These are phyloP conservation scores for Andrena minutula DNA, from an alignment of 2,888 invertebrate species.

Conservation along the genomic window DNA sequence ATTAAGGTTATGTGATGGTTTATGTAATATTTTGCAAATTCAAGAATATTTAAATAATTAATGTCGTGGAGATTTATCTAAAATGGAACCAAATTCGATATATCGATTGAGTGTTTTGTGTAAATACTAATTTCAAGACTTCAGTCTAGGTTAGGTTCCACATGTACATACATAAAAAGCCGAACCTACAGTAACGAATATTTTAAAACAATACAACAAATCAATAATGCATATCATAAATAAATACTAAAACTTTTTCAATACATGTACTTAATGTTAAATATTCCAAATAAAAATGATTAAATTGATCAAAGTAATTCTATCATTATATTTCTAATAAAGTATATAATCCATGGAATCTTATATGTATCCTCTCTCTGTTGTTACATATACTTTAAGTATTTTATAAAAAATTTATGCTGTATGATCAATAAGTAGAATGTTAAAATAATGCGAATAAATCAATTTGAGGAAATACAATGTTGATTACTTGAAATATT, in stretches of 20 bases:
- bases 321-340: background rate
- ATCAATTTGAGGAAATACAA: background rate
- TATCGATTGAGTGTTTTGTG: background rate
- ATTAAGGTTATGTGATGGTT: slow-evolving; percentile 35
- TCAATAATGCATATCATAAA: background rate
- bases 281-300: background rate
- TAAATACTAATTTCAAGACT: background rate
- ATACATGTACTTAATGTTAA: background rate
- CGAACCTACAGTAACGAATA: background rate
- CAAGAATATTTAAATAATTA: background rate
- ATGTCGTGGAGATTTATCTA: background rate
- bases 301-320: background rate
- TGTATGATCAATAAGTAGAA: background rate
- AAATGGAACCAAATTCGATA: background rate
- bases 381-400: too few relatives aligned
- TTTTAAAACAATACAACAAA: too few relatives aligned
- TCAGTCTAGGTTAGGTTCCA: slow-evolving; percentile 17
- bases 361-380: too few relatives aligned
- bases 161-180: background rate
- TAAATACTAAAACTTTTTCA: background rate
- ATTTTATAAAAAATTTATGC: background rate
- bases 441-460: background rate
- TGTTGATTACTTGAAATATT: background rate
- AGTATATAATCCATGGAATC: background rate
- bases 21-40: slow-evolving; percentile 16